Percentiles rank a stretch among this genome's conserved stretches.
phyloP scores from a whole-genome alignment of 2,888 invertebrate genomes.

The Anorthoa munda region DNA sequence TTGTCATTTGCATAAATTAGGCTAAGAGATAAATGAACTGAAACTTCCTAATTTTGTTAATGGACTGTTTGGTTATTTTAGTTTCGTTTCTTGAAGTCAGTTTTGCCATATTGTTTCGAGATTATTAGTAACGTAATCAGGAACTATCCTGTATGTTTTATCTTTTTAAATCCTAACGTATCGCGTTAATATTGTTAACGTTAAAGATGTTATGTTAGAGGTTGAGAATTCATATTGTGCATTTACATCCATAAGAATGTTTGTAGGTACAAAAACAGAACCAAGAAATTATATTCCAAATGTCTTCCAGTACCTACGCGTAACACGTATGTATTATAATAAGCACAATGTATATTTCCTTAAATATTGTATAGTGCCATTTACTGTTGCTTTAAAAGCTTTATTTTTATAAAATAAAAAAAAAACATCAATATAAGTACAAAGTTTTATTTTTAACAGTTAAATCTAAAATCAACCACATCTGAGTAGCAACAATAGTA shows the following conservation, averaged over 20 bases:
- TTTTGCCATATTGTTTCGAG: conserved; percentile 22
- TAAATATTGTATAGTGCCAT: conserved; percentile 42
- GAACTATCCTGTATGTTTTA: not conserved
- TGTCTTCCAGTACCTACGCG: conserved; percentile 57
- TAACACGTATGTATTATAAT: conserved; percentile 24
- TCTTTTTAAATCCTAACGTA: conserved; percentile 6
- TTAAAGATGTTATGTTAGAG: conserved; percentile 10
- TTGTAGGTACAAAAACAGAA: conserved; percentile 6
- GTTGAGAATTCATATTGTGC: conserved; percentile 25
- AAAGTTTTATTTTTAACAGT: conserved; percentile 84
- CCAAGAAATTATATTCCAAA: conserved; percentile 36
- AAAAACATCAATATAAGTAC: conserved; percentile 67
- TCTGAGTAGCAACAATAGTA: conserved; percentile 74
- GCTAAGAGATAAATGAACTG: conserved; percentile 4
- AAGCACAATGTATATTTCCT: conserved; percentile 28
- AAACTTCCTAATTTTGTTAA: not conserved
- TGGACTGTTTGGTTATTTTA: not conserved
- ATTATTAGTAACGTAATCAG: conserved; percentile 4
- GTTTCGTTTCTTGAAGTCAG: not conserved
- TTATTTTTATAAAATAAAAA: conserved; percentile 47
- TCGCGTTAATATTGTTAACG: conserved; percentile 33
- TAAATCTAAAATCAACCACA: conserved; percentile 82
- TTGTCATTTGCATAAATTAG: not conserved
- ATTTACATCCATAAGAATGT: conserved; percentile 5
- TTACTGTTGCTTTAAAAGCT: conserved; percentile 22